Base-by-base conservation (phyloP, 2,797 vertebrate genomes). In the Melanotaenia maccullochi region DNA sequence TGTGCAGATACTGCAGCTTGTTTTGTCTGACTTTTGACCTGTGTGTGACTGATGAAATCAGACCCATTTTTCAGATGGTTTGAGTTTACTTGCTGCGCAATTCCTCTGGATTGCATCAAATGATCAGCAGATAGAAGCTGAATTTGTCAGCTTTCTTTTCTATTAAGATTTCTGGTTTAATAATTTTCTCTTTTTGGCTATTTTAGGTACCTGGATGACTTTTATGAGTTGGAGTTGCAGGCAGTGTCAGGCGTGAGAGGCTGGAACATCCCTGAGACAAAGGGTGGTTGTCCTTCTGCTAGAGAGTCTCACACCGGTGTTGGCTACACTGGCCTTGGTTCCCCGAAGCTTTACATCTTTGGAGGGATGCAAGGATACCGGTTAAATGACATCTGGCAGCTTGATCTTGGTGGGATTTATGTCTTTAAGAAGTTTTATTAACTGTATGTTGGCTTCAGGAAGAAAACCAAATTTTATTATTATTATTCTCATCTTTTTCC, bases 201-300 rank as follows among this genome's bases (percentile, higher is more conserved):
- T 74, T 33, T 58, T 76, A 98, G 97, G 84, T 99, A 99, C 87
- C 83, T 99, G 93, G 95, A 95, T 85, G 98, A 99, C 88, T 94
- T 99, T 69, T 99, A 96, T 85, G 97, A 98, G 86, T 87, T 99
- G 92, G 98, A 99, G 89, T 92, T 99, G 58, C 97, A 97, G 85
- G 92, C 96, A 0, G 89, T 95, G 49, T 97, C 97, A 5, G 97
- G 97, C 12, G 96, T 95, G 5, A 95, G 96, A 49, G 94, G 96
- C 65, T 99, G 97, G 98, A 96, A 85, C 80, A 89, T 98, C 80
- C 97, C 97, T 51, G 94, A 96, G 72, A 97, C 95, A 0, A 97
- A 96, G 93, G 97, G 97, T 0, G 74, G 71, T 5, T 91, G 95
- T 40, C 98, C 98, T 0, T 96, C 96, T 59, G 94, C 97, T 1